phyloP scores from a whole-genome alignment of 2,797 vertebrate species.

The Enteromius paludinosus region DNA sequence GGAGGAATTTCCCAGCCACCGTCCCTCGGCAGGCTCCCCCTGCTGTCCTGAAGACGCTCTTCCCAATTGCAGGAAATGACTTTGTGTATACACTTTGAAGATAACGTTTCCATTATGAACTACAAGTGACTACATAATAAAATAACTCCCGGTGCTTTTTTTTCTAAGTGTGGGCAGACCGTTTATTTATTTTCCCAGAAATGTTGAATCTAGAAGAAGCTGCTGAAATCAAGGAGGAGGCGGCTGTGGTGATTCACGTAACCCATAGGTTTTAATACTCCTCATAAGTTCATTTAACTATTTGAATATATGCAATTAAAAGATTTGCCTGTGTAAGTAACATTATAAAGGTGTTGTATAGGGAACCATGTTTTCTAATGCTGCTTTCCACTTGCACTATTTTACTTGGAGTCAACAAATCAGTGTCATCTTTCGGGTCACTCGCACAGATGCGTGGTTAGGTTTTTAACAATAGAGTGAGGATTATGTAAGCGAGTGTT shows the following conservation, averaged over 20 bases:
- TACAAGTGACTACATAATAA: too few relatives aligned
- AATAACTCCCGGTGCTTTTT: background rate
- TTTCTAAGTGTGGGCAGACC: background rate
- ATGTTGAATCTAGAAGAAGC: background rate
- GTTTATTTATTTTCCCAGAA: background rate
- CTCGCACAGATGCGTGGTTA: background rate
- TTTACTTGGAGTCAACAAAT: background rate
- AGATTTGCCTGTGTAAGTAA: background rate
- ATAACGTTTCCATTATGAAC: background rate
- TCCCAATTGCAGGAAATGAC: background rate
- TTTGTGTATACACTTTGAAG: background rate
- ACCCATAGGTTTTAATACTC: background rate
- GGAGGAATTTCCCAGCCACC: conserved; percentile 48
- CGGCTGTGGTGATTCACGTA: background rate
- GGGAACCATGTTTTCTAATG: background rate
- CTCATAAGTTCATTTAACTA: background rate
- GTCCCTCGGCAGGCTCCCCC: conserved; percentile 4
- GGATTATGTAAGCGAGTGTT: conserved; percentile 2
- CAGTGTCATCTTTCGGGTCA: background rate
- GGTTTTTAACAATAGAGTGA: conserved; percentile 4
- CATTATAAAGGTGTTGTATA: background rate
- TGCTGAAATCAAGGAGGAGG: accelerated
- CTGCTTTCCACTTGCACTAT: background rate
- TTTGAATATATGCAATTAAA: background rate
- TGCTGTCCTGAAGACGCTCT: conserved; percentile 19